Percentiles rank a stretch among this genome's conserved stretches.
Evolutionary conservation across 2,113 vertebrate species (phyloP).

Genomic region (Nesoenas mayeri): DNA sequence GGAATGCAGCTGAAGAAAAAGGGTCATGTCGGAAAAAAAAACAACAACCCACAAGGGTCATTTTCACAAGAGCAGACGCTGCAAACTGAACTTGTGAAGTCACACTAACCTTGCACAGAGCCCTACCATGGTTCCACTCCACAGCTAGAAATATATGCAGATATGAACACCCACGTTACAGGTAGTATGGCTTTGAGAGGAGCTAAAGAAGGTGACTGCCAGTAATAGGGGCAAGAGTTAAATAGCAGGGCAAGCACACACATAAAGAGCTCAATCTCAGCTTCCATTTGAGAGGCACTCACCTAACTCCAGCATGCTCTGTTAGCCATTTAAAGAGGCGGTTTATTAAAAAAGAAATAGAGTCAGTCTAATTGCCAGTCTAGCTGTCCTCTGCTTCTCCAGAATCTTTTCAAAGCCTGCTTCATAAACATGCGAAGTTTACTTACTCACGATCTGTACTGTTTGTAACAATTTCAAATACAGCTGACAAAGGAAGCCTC

Average conservation of each 20-base stretch:
- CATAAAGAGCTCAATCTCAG: background rate
- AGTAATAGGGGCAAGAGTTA: background rate
- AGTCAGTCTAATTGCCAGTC: background rate
- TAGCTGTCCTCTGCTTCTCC: background rate
- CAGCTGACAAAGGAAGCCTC: background rate
- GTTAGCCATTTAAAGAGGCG: background rate
- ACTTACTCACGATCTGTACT: fast-evolving
- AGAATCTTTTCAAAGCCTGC: background rate
- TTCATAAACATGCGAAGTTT: background rate
- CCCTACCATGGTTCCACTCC: background rate
- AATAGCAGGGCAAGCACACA: background rate
- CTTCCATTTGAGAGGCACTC: background rate
- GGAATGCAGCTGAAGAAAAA: background rate
- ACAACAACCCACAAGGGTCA: background rate
- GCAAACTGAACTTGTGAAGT: background rate
- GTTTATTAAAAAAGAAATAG: too few relatives aligned
- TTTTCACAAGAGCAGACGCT: background rate
- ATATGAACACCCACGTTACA: fast-evolving
- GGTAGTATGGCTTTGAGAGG: background rate
- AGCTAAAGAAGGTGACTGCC: background rate
- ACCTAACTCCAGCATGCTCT: background rate
- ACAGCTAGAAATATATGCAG: background rate
- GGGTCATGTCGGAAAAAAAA: too few relatives aligned
- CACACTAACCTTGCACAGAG: background rate
- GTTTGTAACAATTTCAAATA: background rate